Conservation (phyloP, 2,888 invertebrate genomes). For the Cylindroiulus punctatus region DNA sequence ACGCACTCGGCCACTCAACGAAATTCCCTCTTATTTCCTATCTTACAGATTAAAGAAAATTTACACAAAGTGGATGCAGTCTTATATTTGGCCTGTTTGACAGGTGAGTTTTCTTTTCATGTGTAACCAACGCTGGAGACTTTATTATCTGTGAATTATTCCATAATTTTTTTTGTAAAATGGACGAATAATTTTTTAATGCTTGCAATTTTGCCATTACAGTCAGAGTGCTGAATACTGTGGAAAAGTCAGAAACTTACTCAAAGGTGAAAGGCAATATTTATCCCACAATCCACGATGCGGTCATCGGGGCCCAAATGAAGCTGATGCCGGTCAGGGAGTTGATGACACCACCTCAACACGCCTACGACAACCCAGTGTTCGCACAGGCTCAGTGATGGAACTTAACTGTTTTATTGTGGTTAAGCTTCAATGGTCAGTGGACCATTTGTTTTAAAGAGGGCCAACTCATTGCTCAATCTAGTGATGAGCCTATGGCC, state of each 20-base stretch:
- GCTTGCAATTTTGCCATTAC: not conserved
- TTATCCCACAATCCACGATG: constrained; percentile 54
- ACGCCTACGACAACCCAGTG: constrained; percentile 54
- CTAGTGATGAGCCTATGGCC: not conserved
- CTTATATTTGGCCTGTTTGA: constrained; percentile 23
- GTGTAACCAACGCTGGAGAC: too few species aligned
- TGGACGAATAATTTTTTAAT: not conserved
- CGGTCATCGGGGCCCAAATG: constrained; percentile 52
- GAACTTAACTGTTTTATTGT: not conserved
- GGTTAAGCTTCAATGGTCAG: not conserved
- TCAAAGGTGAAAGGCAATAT: constrained; percentile 16
- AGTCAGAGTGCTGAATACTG: constrained; percentile 47
- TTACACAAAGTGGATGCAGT: constrained; percentile 49
- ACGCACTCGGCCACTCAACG: not conserved
- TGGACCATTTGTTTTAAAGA: not conserved
- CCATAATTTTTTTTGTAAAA: too few species aligned
- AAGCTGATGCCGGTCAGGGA: constrained; percentile 11
- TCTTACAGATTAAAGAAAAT: constrained; percentile 52
- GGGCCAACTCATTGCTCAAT: not conserved
- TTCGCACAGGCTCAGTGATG: constrained; percentile 21
- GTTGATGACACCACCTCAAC: not conserved
- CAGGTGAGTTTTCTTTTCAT: constrained; percentile 11
- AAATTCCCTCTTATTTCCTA: not conserved
- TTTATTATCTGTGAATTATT: too few species aligned
- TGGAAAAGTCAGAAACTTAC: constrained; percentile 51